phyloP scores from a whole-genome alignment of 1,140 invertebrate species.

The Olivierus martensii region DNA sequence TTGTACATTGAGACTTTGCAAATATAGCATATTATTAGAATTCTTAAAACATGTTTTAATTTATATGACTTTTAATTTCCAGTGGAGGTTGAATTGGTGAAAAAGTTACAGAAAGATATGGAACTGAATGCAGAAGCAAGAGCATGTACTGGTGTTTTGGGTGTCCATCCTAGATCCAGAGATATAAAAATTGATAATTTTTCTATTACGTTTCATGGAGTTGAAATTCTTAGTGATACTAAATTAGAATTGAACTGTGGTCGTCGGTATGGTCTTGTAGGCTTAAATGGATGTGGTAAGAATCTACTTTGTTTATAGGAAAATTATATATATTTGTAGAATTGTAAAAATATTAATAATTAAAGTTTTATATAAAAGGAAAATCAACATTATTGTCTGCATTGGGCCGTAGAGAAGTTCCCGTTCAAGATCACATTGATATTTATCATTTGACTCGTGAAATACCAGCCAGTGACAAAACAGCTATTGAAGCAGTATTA shows the following conservation, averaged over 20 bases:
- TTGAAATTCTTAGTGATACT: constrained; percentile 89
- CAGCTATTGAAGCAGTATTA: constrained; percentile 90
- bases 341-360: too few species aligned
- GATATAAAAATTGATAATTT: constrained; percentile 96
- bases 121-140: constrained; percentile 82
- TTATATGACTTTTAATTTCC: neutral
- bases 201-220: constrained; percentile 95
- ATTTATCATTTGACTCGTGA: constrained; percentile 95
- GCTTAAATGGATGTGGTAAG: constrained; percentile 87
- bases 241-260: constrained; percentile 94
- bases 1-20: too few species aligned
- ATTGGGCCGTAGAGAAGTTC: constrained; percentile 84
- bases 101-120: constrained; percentile 77
- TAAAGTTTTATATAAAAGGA: constrained; percentile 35
- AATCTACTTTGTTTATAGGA: too few species aligned
- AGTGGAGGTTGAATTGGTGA: constrained; percentile 58
- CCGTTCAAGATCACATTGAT: constrained; percentile 92
- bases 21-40: too few species aligned
- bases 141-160: constrained; percentile 85
- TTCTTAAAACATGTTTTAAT: too few species aligned
- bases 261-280: constrained; percentile 88
- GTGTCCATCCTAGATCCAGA: constrained; percentile 83
- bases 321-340: too few species aligned
- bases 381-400: constrained; percentile 88
- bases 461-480: constrained; percentile 83